Conservation (phyloP, 2,888 invertebrate species). For the Eupithecia tripunctaria region DNA sequence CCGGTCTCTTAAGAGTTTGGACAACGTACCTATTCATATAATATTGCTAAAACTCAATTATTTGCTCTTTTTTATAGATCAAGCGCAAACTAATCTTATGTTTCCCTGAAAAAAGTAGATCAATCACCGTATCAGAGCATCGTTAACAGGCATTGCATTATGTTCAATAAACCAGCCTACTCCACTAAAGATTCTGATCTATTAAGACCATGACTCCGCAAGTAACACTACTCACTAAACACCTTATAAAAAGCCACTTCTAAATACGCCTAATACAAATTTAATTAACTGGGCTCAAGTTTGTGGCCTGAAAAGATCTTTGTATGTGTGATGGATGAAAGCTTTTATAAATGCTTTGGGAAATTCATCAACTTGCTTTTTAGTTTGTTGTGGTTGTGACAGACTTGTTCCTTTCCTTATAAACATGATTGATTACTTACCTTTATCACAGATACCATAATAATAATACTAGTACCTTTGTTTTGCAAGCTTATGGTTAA, state of each 20-base stretch:
- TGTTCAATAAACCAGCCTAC: conserved; percentile 75
- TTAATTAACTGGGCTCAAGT: conserved; percentile 79
- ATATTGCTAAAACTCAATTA: not conserved
- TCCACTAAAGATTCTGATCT: conserved; percentile 80
- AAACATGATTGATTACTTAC: conserved; percentile 68
- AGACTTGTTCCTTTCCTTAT: conserved; percentile 60
- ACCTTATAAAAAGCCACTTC: conserved; percentile 76
- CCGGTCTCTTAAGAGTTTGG: too few relatives aligned
- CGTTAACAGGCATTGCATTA: conserved; percentile 79
- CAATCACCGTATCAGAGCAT: conserved; percentile 80
- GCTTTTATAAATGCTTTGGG: conserved; percentile 76
- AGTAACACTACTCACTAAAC: conserved; percentile 54
- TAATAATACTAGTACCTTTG: too few relatives aligned
- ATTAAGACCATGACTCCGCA: conserved; percentile 78
- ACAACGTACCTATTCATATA: too few relatives aligned
- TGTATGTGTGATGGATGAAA: conserved; percentile 81
- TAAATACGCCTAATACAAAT: conserved; percentile 77
- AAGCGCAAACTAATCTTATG: conserved; percentile 66
- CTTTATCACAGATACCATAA: too few relatives aligned
- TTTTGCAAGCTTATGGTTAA: conserved; percentile 37
- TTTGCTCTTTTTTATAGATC: conserved; percentile 60
- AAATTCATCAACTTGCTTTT: conserved; percentile 76
- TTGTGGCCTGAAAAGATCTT: conserved; percentile 75
- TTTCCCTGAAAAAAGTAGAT: conserved; percentile 71
- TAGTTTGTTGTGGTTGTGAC: conserved; percentile 70